phyloP scores from a whole-genome alignment of 1,140 invertebrate species.

The Nebria ingens region DNA sequence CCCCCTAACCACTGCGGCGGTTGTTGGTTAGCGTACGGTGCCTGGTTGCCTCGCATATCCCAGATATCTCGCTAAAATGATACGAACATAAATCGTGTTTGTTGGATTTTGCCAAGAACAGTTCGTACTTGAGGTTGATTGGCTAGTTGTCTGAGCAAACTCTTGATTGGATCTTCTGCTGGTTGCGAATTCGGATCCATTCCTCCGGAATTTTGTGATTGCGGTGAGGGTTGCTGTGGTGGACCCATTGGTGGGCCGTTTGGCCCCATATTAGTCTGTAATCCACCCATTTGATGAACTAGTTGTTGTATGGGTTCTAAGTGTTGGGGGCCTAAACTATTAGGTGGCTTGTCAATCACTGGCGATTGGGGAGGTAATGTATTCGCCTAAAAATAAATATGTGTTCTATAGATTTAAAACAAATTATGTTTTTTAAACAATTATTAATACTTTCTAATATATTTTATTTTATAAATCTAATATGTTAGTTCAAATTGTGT shows the following conservation, averaged over 20 bases:
- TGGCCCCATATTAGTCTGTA: slow-evolving; percentile 31
- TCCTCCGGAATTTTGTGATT: slow-evolving; percentile 16
- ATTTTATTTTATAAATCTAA: no score
- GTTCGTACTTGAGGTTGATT: slow-evolving; percentile 20
- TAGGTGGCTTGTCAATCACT: slow-evolving; percentile 27
- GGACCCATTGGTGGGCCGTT: slow-evolving; percentile 13
- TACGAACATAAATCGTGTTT: neutral
- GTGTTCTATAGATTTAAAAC: neutral
- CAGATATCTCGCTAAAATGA: neutral
- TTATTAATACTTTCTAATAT: no score
- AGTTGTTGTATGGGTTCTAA: slow-evolving; percentile 43
- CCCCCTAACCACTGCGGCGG: neutral
- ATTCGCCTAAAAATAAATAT: slow-evolving; percentile 30
- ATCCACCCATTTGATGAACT: slow-evolving; percentile 39
- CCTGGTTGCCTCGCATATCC: neutral
- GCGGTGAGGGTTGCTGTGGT: slow-evolving; percentile 15
- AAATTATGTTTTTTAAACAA: neutral
- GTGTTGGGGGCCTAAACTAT: slow-evolving; percentile 25
- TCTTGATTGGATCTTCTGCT: slow-evolving; percentile 41
- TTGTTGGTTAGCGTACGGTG: neutral
- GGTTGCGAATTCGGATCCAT: slow-evolving; percentile 21
- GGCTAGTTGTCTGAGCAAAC: slow-evolving; percentile 39
- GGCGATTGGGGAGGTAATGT: slow-evolving; percentile 33
- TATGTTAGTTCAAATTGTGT: no score
- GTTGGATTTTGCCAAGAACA: neutral